A percentile compares a stretch with the other conserved stretches of the same genome.
phyloP scores from a whole-genome alignment of 1,140 invertebrate genomes.

The Maniola jurtina region DNA sequence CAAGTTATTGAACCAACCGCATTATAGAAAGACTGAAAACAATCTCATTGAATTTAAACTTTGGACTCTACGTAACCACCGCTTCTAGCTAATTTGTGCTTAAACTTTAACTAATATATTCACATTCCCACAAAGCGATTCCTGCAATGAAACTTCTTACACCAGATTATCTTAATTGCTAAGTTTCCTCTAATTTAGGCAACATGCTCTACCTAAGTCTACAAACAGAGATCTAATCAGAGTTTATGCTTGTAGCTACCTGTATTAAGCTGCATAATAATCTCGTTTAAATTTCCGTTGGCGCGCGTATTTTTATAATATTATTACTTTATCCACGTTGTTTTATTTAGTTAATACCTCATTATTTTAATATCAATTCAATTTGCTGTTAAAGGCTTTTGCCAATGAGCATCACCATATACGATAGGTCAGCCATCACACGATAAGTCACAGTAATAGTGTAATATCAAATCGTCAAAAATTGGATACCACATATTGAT shows the following conservation, averaged over 20 bases:
- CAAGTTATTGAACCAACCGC: neutral
- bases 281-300: neutral
- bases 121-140: constrained; percentile 24
- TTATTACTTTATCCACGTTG: no score
- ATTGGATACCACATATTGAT: no score
- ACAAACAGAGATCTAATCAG: constrained; percentile 14
- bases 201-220: constrained; percentile 18
- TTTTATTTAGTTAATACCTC: no score
- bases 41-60: neutral
- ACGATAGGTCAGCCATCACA: no score
- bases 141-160: constrained; percentile 20
- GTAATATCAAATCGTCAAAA: no score
- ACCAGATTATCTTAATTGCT: constrained; percentile 24
- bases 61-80: neutral
- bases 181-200: constrained; percentile 26
- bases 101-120: constrained; percentile 31
- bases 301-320: no score
- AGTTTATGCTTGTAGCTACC: neutral
- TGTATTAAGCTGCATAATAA: neutral
- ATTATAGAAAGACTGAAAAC: neutral
- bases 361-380: no score
- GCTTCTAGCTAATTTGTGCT: constrained; percentile 21
- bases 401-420: no score
- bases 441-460: no score
- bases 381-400: no score